A percentile compares a stretch with the other conserved stretches of the same genome.
These are phyloP conservation scores for Drosophila ananassae DNA, from an alignment of 1,140 invertebrate genomes.

Conservation along the genomic window DNA sequence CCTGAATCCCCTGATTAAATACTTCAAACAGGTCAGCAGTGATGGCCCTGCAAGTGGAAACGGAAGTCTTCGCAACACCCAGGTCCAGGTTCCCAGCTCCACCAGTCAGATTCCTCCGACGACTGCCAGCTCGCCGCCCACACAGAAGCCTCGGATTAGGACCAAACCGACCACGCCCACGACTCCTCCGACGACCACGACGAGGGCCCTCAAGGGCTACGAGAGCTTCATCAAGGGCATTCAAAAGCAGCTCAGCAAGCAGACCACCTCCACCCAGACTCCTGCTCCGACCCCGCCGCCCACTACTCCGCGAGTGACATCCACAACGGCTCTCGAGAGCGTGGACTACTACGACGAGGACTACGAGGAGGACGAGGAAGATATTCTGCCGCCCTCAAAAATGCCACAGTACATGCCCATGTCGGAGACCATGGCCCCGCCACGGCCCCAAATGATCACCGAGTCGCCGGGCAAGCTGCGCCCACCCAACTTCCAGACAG, in stretches of 20 bases:
- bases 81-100: conserved; percentile 45
- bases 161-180: conserved; percentile 19
- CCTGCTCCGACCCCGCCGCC: background rate
- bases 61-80: conserved; percentile 41
- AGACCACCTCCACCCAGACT: conserved; percentile 8
- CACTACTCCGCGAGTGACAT: conserved; percentile 4
- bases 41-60: conserved; percentile 15
- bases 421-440: conserved; percentile 85
- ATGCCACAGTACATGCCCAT: conserved; percentile 87
- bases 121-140: conserved; percentile 5
- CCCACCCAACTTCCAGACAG: conserved; percentile 48
- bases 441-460: conserved; percentile 57
- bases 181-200: conserved; percentile 31
- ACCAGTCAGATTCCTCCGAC: conserved; percentile 1
- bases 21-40: conserved; percentile 71
- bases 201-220: conserved; percentile 60
- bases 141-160: conserved; percentile 20
- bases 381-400: conserved; percentile 84
- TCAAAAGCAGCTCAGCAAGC: conserved; percentile 52
- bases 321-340: conserved; percentile 43
- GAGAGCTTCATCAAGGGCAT: conserved; percentile 73
- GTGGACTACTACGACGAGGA: conserved; percentile 74
- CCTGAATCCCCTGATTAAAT: conserved; percentile 74
- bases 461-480: conserved; percentile 20
- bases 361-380: conserved; percentile 84